Percentiles rank a stretch among this genome's conserved stretches.
Evolutionary conservation across 2,888 invertebrate species (phyloP).

Genomic region (Neoitamus cyanurus): DNA sequence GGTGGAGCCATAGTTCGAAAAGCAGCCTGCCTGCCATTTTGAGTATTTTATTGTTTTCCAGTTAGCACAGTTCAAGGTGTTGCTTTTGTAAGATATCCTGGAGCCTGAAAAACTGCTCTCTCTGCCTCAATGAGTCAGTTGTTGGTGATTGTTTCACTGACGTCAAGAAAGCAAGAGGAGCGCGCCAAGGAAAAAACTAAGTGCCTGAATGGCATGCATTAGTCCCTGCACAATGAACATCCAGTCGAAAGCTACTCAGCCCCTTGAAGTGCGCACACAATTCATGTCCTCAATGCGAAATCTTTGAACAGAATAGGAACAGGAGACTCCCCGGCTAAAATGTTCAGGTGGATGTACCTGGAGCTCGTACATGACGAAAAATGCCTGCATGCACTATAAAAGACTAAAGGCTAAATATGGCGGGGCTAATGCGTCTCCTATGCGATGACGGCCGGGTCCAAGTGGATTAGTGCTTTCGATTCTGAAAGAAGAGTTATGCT

Average conservation of each 20-base stretch:
- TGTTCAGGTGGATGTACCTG: background rate
- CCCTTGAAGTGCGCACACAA: slow-evolving; percentile 19
- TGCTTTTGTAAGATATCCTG: slow-evolving; percentile 39
- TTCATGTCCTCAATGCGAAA: slow-evolving; percentile 32
- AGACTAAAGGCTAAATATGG: slow-evolving; percentile 1
- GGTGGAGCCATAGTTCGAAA: background rate
- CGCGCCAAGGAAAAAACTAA: background rate
- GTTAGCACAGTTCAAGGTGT: slow-evolving; percentile 44
- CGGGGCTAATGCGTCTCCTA: background rate
- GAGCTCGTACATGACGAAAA: background rate
- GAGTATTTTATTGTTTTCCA: slow-evolving; percentile 42
- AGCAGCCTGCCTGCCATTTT: slow-evolving; percentile 36
- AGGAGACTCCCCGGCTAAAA: background rate
- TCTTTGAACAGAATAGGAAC: slow-evolving; percentile 7
- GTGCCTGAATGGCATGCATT: slow-evolving; percentile 40
- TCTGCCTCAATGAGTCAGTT: slow-evolving; percentile 36
- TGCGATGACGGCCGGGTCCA: background rate
- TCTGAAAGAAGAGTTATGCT: background rate
- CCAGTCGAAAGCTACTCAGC: slow-evolving; percentile 31
- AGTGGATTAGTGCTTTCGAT: background rate
- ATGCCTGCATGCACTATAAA: background rate
- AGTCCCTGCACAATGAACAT: slow-evolving; percentile 23
- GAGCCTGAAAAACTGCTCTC: background rate
- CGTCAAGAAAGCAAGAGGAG: slow-evolving; percentile 15
- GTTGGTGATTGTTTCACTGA: slow-evolving; percentile 36